Conservation (phyloP, 2,888 invertebrate genomes). For the Lycophotia porphyrea region DNA sequence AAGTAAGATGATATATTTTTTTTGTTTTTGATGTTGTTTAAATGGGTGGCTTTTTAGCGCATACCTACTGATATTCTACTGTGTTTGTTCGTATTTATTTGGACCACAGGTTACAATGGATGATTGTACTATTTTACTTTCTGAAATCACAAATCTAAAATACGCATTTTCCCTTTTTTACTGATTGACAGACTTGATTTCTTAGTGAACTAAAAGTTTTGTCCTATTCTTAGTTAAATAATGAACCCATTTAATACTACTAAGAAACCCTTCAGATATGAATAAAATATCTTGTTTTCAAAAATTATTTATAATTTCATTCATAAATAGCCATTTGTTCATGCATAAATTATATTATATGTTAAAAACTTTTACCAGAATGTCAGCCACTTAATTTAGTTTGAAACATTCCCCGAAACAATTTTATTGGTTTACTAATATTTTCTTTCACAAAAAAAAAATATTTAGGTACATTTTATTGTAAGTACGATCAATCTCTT, state of each 20-base stretch:
- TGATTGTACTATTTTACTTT: neutral
- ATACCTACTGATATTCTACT: neutral
- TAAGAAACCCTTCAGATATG: too few species aligned
- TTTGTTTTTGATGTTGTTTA: neutral
- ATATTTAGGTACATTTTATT: slow-evolving; percentile 12
- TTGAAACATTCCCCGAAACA: slow-evolving; percentile 19
- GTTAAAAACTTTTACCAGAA: slow-evolving; percentile 23
- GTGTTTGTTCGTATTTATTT: neutral
- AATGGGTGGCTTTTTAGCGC: neutral
- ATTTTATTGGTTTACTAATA: slow-evolving; percentile 25
- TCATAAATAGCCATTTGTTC: slow-evolving; percentile 13
- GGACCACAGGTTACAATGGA: neutral
- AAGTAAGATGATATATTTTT: neutral
- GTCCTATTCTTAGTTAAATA: neutral
- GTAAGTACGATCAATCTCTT: slow-evolving; percentile 41
- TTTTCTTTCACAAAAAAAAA: slow-evolving; percentile 33
- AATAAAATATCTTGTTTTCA: too few species aligned
- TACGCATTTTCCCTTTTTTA: neutral
- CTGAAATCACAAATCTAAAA: neutral
- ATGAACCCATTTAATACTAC: too few species aligned
- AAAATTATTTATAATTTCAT: slow-evolving; percentile 5
- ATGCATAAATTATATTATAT: slow-evolving; percentile 19
- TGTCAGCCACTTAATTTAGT: slow-evolving; percentile 36
- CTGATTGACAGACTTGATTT: neutral
- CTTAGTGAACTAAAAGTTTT: neutral